These are phyloP conservation scores for Epizoanthus rinbou DNA, from an alignment of 92 coral and sea anemone genomes.

Conservation along the genomic window DNA sequence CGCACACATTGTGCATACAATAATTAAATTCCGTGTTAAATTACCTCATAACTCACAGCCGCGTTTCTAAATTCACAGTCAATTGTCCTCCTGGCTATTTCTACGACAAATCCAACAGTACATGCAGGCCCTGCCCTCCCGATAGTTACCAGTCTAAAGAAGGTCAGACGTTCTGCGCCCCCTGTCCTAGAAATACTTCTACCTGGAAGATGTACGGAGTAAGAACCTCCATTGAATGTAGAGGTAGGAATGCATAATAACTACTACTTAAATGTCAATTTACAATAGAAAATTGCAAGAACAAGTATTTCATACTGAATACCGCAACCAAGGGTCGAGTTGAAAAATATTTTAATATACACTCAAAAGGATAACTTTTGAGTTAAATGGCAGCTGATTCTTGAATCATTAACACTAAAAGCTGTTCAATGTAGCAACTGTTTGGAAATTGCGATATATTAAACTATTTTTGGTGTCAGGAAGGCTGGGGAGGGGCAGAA, in stretches of 20 bases:
- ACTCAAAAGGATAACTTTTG: too few species aligned
- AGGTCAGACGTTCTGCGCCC: not conserved
- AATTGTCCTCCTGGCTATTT: constrained; percentile 31
- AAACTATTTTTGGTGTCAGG: too few species aligned
- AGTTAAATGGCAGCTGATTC: too few species aligned
- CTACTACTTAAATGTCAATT: not conserved
- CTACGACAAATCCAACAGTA: constrained; percentile 5
- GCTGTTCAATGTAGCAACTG: too few species aligned
- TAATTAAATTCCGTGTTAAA: too few species aligned
- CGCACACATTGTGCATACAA: too few species aligned
- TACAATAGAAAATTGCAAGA: too few species aligned
- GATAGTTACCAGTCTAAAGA: constrained; percentile 23
- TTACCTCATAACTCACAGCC: too few species aligned
- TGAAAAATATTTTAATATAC: too few species aligned
- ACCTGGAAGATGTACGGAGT: constrained; percentile 39
- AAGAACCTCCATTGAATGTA: constrained; percentile 6
- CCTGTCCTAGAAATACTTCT: constrained; percentile 22
- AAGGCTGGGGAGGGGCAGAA: too few species aligned
- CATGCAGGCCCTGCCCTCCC: constrained; percentile 16
- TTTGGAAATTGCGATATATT: too few species aligned
- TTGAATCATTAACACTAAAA: too few species aligned
- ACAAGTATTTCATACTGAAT: not conserved
- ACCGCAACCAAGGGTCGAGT: not conserved
- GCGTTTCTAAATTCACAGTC: not conserved
- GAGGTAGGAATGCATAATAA: not conserved